phyloP scores from a whole-genome alignment of 2,797 vertebrate genomes.

The Scomberomorus guttatus region DNA sequence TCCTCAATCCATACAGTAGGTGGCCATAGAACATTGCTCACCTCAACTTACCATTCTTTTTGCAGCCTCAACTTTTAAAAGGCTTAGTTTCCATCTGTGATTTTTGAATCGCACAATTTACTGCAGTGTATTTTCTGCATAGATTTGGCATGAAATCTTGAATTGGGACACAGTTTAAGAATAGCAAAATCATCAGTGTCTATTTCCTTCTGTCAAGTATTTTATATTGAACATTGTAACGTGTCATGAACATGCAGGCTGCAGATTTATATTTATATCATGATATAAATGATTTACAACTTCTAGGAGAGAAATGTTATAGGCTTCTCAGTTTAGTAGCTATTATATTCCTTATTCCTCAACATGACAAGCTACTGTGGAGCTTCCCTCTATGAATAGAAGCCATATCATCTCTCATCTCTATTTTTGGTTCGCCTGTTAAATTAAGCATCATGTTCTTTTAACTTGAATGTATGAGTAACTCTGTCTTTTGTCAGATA shows the following conservation, averaged over 20 bases:
- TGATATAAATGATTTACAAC: constrained; percentile 67
- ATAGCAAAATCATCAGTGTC: not conserved
- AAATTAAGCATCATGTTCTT: constrained; percentile 70
- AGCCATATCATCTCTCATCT: constrained; percentile 70
- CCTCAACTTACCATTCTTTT: not conserved
- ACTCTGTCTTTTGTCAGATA: constrained; percentile 52
- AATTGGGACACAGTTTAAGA: not conserved
- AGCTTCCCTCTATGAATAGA: constrained; percentile 71
- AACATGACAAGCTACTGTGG: constrained; percentile 61
- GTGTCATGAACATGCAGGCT: not conserved
- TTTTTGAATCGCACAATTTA: not conserved
- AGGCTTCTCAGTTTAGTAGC: constrained; percentile 61
- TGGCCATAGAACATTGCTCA: not conserved
- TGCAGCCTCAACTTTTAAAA: not conserved
- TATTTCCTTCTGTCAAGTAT: not conserved
- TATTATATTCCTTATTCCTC: constrained; percentile 71
- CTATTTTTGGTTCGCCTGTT: constrained; percentile 76
- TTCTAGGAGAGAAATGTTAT: constrained; percentile 49
- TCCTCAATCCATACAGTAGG: too few species aligned
- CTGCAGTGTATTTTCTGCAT: not conserved
- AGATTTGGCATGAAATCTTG: not conserved
- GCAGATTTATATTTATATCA: constrained; percentile 46
- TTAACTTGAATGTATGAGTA: constrained; percentile 53
- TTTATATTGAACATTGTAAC: not conserved
- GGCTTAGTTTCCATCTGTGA: too few species aligned